phyloP scores from a whole-genome alignment of 2,888 invertebrate species.

The Pterobdella sp. region DNA sequence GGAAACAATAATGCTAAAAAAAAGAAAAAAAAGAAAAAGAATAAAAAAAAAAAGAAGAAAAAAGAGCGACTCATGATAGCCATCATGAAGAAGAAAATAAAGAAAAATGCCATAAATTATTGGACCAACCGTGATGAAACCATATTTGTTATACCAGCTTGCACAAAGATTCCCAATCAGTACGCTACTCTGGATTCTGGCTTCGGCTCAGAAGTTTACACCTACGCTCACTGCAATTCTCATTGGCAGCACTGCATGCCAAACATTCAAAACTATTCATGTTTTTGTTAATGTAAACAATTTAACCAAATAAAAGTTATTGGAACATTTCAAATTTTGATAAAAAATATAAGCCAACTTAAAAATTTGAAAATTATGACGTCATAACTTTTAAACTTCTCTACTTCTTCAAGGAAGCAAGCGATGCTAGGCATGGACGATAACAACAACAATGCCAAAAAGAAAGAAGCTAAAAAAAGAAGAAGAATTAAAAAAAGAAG shows the following conservation, averaged over 20 bases:
- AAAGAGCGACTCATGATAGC: too few relatives aligned
- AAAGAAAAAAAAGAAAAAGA: neutral
- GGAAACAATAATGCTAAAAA: neutral
- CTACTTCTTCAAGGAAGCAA: neutral
- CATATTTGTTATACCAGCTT: neutral
- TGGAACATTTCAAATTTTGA: neutral
- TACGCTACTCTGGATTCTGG: too few relatives aligned
- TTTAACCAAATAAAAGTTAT: neutral
- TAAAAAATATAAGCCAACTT: too few relatives aligned
- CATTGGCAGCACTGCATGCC: too few relatives aligned
- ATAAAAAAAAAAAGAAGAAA: neutral
- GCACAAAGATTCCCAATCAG: neutral
- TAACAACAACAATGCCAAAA: neutral
- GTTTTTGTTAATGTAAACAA: neutral
- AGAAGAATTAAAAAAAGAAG: neutral
- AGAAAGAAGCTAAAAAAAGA: neutral
- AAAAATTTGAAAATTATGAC: too few relatives aligned
- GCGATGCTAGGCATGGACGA: constrained; percentile 1
- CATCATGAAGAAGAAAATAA: neutral
- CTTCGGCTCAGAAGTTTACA: neutral
- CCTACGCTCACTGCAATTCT: neutral
- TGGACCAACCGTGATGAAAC: neutral
- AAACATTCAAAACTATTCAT: neutral
- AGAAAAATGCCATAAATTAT: neutral
- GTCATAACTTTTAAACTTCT: too few relatives aligned